These are phyloP conservation scores for Dipodomys ordii DNA, from an alignment of 2,113 vertebrate genomes.

Conservation along the genomic window DNA sequence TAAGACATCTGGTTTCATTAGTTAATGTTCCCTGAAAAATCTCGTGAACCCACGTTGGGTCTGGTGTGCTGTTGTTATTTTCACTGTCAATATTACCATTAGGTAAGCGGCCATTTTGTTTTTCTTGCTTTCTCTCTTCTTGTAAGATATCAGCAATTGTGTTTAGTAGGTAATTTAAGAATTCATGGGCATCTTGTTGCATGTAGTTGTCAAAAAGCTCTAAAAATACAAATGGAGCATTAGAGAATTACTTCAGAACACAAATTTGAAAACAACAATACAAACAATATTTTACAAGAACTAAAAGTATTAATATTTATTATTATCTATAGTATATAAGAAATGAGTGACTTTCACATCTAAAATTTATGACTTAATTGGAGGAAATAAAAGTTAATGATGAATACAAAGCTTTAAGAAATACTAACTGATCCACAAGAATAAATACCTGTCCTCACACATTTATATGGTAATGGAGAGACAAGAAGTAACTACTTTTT, in stretches of 20 bases:
- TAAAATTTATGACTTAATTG: background rate
- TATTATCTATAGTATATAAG: background rate
- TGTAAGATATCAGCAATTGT: constrained; percentile 98
- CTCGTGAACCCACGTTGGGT: constrained; percentile 92
- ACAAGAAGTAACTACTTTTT: background rate
- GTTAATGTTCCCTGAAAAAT: constrained; percentile 93
- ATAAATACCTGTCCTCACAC: background rate
- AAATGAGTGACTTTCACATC: background rate
- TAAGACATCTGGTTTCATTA: constrained; percentile 93
- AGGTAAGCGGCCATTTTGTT: constrained; percentile 96
- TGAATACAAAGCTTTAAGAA: background rate
- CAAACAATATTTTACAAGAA: constrained; percentile 26
- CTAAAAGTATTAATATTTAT: background rate
- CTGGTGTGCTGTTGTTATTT: constrained; percentile 86
- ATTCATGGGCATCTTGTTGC: constrained; percentile 99
- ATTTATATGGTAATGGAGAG: background rate
- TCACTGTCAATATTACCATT: constrained; percentile 88
- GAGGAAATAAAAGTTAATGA: constrained; percentile 20
- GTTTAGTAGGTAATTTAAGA: constrained; percentile 98
- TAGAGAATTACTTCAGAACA: constrained; percentile 38
- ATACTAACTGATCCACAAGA: background rate
- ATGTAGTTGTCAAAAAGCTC: constrained; percentile 99
- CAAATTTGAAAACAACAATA: background rate
- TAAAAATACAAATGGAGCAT: constrained; percentile 79
- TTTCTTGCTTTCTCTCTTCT: constrained; percentile 97